These are phyloP conservation scores for Neoascia interrupta DNA, from an alignment of 2,888 invertebrate genomes.

Conservation along the genomic window DNA sequence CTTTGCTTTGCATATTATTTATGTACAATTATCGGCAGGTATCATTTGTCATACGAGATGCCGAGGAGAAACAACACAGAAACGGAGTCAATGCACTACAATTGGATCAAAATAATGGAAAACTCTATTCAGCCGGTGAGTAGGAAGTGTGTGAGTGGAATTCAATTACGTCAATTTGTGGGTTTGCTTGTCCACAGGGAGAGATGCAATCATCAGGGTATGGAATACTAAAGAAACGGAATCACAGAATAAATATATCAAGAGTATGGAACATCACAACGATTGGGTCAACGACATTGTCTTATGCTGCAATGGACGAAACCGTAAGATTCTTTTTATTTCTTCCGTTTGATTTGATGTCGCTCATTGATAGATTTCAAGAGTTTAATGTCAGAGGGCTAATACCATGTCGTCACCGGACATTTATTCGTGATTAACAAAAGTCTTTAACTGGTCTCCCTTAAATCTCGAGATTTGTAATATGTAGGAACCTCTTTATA, in stretches of 20 bases:
- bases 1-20: no score
- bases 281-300: slow-evolving; percentile 99
- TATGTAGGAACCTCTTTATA: no score
- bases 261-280: slow-evolving; percentile 99
- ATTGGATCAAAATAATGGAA: slow-evolving; percentile 91
- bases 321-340: slow-evolving; percentile 82
- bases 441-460: no score
- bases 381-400: no score
- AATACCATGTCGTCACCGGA: no score
- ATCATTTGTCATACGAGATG: slow-evolving; percentile 98
- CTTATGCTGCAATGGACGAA: slow-evolving; percentile 97
- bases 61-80: slow-evolving; percentile 95
- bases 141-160: background rate
- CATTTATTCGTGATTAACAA: no score
- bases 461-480: no score
- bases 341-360: no score
- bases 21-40: slow-evolving; percentile 84
- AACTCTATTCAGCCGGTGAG: slow-evolving; percentile 91
- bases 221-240: slow-evolving; percentile 86
- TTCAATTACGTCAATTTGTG: background rate
- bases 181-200: slow-evolving; percentile 80
- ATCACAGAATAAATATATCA: slow-evolving; percentile 88
- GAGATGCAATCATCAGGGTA: slow-evolving; percentile 97
- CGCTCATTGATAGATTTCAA: background rate
- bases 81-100: slow-evolving; percentile 98